Evolutionary conservation across 2,888 invertebrate genomes (phyloP).

Genomic region (Nycteola revayana): DNA sequence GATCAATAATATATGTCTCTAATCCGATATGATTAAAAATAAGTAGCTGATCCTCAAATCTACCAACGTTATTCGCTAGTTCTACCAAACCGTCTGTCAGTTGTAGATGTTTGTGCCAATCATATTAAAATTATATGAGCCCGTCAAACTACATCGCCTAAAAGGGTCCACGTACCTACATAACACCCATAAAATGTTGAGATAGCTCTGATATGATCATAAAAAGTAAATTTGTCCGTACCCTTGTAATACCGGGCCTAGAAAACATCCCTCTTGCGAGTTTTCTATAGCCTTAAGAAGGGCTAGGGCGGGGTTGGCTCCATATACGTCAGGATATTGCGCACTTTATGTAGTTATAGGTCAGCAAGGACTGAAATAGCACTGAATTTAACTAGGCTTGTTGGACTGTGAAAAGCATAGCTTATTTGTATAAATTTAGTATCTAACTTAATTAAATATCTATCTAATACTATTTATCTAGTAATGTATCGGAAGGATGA

Average conservation of each 20-base stretch:
- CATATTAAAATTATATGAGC: constrained; percentile 12
- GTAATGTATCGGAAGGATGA: too few relatives aligned
- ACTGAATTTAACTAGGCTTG: too few relatives aligned
- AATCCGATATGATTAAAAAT: too few relatives aligned
- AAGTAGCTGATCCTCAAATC: too few relatives aligned
- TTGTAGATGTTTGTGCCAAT: constrained; percentile 1
- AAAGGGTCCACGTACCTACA: constrained; percentile 9
- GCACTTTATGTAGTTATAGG: constrained; percentile 5
- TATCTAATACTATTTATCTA: too few relatives aligned
- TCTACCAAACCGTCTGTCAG: too few relatives aligned
- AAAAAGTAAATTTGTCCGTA: constrained; percentile 40
- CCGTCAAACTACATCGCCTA: constrained; percentile 3
- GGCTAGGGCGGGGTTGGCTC: constrained; percentile 20
- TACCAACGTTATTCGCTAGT: too few relatives aligned
- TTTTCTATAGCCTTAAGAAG: constrained; percentile 36
- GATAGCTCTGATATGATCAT: constrained; percentile 37
- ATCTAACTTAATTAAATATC: too few relatives aligned
- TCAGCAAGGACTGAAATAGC: too few relatives aligned
- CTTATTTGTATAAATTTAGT: too few relatives aligned
- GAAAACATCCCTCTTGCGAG: constrained; percentile 30
- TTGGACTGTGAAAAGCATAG: too few relatives aligned
- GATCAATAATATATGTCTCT: too few relatives aligned
- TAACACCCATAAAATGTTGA: constrained; percentile 27
- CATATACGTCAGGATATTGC: background rate
- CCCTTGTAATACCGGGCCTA: constrained; percentile 35